These are phyloP conservation scores for Meriones unguiculatus DNA, from an alignment of 2,113 vertebrate species.

Conservation along the genomic window DNA sequence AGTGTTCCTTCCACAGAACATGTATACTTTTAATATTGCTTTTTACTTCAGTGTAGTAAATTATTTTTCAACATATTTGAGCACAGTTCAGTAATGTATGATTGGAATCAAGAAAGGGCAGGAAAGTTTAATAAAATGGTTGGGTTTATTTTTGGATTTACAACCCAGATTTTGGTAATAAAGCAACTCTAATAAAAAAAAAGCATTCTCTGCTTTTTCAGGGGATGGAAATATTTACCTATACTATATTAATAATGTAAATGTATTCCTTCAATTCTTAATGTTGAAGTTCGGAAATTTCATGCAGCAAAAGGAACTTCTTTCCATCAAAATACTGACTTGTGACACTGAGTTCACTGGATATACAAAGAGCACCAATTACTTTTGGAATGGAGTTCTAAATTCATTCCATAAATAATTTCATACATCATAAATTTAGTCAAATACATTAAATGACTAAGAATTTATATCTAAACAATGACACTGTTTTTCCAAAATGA, in stretches of 20 bases:
- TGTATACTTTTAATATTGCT: constrained; percentile 64
- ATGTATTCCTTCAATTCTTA: constrained; percentile 39
- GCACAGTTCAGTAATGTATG: not conserved
- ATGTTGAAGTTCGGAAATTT: constrained; percentile 38
- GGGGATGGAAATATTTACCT: constrained; percentile 66
- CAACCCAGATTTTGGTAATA: constrained; percentile 60
- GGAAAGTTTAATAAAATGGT: constrained; percentile 52
- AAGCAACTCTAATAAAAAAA: constrained; percentile 22
- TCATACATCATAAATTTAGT: not conserved
- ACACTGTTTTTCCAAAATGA: constrained; percentile 16
- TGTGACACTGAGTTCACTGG: constrained; percentile 7
- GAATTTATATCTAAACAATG: constrained; percentile 27
- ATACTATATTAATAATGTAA: constrained; percentile 36
- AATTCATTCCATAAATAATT: constrained; percentile 58
- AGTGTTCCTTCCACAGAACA: constrained; percentile 72
- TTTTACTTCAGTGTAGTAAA: constrained; percentile 60
- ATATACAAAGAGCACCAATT: constrained; percentile 28
- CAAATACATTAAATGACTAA: constrained; percentile 21
- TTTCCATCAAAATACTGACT: constrained; percentile 55
- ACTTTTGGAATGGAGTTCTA: constrained; percentile 41
- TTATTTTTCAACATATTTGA: constrained; percentile 46
- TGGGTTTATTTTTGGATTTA: constrained; percentile 48
- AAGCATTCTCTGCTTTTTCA: constrained; percentile 17
- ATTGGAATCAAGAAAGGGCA: not conserved
- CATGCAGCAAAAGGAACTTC: constrained; percentile 39